These are phyloP conservation scores for Alfaro cultratus DNA, from an alignment of 2,797 vertebrate species.

Conservation along the genomic window DNA sequence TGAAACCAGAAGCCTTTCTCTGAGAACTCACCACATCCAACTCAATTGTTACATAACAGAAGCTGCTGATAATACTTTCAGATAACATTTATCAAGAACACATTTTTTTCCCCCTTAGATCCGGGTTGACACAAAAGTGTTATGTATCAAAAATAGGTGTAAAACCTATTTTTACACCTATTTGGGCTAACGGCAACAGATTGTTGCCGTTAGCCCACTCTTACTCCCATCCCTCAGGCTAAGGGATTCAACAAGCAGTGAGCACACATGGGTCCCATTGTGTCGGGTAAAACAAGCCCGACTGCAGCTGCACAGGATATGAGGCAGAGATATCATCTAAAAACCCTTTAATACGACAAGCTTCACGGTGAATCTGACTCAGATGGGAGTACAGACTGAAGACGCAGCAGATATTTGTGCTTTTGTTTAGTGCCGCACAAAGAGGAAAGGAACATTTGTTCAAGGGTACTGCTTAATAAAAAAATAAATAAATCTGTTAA, in stretches of 20 bases:
- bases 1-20: constrained; percentile 35
- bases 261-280: constrained; percentile 68
- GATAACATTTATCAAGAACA: neutral
- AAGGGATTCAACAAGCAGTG: constrained; percentile 30
- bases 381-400: constrained; percentile 16
- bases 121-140: neutral
- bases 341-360: constrained; percentile 33
- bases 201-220: constrained; percentile 18
- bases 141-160: constrained; percentile 13
- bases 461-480: neutral
- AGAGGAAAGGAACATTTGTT: constrained; percentile 4
- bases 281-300: constrained; percentile 31
- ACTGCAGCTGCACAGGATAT: constrained; percentile 72
- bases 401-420: constrained; percentile 13
- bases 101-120: neutral
- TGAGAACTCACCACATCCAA: constrained; percentile 31
- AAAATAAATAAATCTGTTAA: neutral
- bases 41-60: constrained; percentile 12
- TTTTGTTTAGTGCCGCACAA: constrained; percentile 27
- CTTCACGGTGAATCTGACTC: constrained; percentile 17
- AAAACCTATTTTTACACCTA: no score
- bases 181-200: neutral
- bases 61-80: neutral
- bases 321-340: constrained; percentile 48
- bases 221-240: constrained; percentile 36